Conservation (phyloP, 2,113 vertebrate species). For the Zonotrichia leucophrys region DNA sequence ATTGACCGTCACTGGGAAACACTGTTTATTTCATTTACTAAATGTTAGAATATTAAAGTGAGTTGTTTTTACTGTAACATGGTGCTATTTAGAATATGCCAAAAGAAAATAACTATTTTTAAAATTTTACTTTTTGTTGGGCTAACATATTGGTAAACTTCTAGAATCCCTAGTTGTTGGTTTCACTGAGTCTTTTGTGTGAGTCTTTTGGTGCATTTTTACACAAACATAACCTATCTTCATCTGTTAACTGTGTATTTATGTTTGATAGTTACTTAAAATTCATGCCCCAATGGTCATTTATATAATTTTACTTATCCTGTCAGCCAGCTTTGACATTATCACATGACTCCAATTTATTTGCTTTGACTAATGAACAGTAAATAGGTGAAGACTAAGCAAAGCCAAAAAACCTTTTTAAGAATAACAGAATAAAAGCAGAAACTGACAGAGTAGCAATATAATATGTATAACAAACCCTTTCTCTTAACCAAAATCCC, state of each 20-base stretch:
- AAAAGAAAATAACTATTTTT: conserved; percentile 13
- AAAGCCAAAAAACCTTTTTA: background rate
- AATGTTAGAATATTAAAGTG: background rate
- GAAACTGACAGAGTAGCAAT: background rate
- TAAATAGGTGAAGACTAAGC: background rate
- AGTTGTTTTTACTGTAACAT: background rate
- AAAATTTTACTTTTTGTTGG: background rate
- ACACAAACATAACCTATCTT: background rate
- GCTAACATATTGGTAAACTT: background rate
- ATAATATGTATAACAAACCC: background rate
- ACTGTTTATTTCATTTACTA: background rate
- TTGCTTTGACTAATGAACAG: background rate
- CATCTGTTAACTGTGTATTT: background rate
- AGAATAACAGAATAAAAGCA: background rate
- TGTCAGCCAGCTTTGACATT: background rate
- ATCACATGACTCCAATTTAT: background rate
- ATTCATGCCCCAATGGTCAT: background rate
- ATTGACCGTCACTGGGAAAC: conserved; percentile 4
- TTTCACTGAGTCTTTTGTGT: background rate
- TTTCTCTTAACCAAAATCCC: background rate
- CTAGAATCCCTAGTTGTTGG: background rate
- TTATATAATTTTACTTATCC: background rate
- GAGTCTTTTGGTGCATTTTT: background rate
- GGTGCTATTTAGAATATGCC: background rate
- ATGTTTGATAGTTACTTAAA: background rate